These are phyloP conservation scores for Regulus satrapa DNA, from an alignment of 2,113 vertebrate genomes.

Conservation along the genomic window DNA sequence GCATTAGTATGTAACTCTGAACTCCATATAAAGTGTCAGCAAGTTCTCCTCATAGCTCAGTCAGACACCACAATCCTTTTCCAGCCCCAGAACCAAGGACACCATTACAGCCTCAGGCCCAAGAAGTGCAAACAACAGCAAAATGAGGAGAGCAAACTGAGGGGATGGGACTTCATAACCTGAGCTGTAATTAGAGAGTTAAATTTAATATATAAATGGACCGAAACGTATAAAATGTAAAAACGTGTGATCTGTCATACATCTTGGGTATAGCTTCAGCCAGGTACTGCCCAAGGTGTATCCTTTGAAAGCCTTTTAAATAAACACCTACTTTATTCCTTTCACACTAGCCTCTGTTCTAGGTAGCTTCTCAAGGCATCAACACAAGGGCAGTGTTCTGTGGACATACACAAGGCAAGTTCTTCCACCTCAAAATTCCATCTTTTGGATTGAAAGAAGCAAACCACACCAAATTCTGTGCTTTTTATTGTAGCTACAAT, in stretches of 20 bases:
- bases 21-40: neutral
- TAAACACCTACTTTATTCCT: neutral
- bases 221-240: neutral
- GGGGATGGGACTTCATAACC: no score
- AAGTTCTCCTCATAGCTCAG: neutral
- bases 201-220: accelerated
- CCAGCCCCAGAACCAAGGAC: neutral
- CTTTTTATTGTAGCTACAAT: neutral
- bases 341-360: neutral
- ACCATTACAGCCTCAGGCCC: no score
- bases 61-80: neutral
- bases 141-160: neutral
- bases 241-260: accelerated
- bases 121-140: neutral
- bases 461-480: neutral
- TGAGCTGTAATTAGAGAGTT: neutral
- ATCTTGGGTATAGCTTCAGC: neutral
- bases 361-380: neutral
- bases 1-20: neutral
- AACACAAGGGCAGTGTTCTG: neutral
- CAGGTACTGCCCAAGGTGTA: neutral
- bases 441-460: neutral
- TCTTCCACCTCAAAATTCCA: neutral
- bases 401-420: accelerated
- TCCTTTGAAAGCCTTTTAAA: neutral